Evolutionary conservation across 2,113 vertebrate species (phyloP).

Genomic region (Istiophorus platypterus): DNA sequence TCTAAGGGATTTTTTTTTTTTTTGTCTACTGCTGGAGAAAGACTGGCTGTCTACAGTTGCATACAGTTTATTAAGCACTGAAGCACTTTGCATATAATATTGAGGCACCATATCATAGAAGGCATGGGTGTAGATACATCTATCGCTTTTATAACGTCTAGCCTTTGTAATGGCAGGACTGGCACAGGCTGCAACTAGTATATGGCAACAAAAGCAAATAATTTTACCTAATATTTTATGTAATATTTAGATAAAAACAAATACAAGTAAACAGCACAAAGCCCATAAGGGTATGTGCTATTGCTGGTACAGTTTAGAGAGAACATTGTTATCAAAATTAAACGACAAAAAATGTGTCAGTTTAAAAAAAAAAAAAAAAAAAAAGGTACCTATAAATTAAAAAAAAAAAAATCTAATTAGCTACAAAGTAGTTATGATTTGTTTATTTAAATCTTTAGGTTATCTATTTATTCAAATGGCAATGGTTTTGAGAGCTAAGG

Average conservation of each 20-base stretch:
- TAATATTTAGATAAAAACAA: conserved; percentile 45
- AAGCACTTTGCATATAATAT: conserved; percentile 76
- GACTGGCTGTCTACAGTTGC: conserved; percentile 60
- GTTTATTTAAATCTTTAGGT: conserved; percentile 35
- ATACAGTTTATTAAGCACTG: conserved; percentile 64
- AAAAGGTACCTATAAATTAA: conserved; percentile 84
- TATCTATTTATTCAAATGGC: conserved; percentile 11
- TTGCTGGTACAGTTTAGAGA: conserved; percentile 72
- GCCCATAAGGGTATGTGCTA: conserved; percentile 55
- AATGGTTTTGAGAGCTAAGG: conserved; percentile 79
- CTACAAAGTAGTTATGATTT: conserved; percentile 68
- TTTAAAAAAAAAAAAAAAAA: conserved; percentile 44
- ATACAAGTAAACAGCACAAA: conserved; percentile 66
- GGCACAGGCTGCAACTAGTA: conserved; percentile 63
- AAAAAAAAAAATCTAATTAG: conserved; percentile 63
- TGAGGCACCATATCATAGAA: conserved; percentile 79
- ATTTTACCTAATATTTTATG: conserved; percentile 26
- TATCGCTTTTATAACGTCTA: conserved; percentile 51
- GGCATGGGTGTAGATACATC: conserved; percentile 65
- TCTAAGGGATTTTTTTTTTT: background rate
- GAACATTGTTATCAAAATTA: conserved; percentile 69
- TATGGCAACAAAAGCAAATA: conserved; percentile 59
- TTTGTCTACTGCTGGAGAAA: conserved; percentile 13
- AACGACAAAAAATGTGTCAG: conserved; percentile 66
- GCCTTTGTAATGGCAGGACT: conserved; percentile 56